Evolutionary conservation across 2,888 invertebrate species (phyloP).

Genomic region (Eucera pruinosa): DNA sequence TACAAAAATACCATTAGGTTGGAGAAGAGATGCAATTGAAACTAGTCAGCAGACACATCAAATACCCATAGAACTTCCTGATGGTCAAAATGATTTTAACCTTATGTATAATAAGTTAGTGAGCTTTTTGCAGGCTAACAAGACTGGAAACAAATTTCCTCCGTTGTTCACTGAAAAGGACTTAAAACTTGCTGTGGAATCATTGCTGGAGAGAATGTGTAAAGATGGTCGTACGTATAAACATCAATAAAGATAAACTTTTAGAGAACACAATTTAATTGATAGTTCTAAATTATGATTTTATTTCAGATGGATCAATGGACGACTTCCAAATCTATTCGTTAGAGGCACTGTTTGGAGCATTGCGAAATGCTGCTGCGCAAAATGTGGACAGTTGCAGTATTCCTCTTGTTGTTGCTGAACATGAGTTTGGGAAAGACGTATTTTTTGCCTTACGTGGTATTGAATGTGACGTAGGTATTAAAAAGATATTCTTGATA

Average conservation of each 20-base stretch:
- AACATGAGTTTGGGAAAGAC: constrained; percentile 82
- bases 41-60: constrained; percentile 84
- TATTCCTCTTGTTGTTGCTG: constrained; percentile 69
- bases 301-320: constrained; percentile 7
- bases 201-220: constrained; percentile 67
- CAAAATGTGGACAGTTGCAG: background rate
- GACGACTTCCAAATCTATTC: constrained; percentile 74
- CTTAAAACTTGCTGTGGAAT: constrained; percentile 43
- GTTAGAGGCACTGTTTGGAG: constrained; percentile 79
- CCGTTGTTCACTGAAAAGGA: constrained; percentile 83
- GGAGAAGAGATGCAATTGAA: constrained; percentile 83
- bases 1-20: constrained; percentile 83
- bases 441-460: constrained; percentile 76
- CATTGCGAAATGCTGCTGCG: constrained; percentile 73
- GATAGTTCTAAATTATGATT: background rate
- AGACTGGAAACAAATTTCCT: constrained; percentile 72
- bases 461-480: constrained; percentile 82
- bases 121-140: constrained; percentile 79
- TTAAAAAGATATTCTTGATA: too few relatives aligned
- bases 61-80: constrained; percentile 81
- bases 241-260: background rate
- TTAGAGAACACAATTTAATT: too few relatives aligned
- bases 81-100: constrained; percentile 77
- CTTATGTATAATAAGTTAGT: constrained; percentile 83
- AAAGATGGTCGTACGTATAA: constrained; percentile 62